Evolutionary conservation across 2,888 invertebrate species (phyloP), one percentile per base, ranked within the genome.

Genomic region (Lochmaea capreae): DNA sequence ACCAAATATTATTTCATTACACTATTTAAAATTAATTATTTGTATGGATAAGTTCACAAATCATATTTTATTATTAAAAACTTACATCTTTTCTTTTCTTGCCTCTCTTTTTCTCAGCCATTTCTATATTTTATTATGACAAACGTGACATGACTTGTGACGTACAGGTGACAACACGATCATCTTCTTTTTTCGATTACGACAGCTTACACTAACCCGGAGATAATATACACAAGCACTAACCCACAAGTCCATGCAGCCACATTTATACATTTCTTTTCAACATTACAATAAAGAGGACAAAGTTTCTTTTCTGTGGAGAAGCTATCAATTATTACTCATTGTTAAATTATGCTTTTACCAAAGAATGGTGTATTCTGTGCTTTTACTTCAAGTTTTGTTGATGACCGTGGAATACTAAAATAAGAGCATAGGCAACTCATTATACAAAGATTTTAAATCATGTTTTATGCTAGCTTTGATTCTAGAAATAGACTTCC

Each of bases 51-150:
- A 16, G 2, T n/a, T 9, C 18, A 61, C 33, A 26, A 39, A 61
- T 33, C n/a, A 16, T 12, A 63, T 63, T 11, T 12, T 63, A 18
- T 54, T 54, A 18, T 43, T 63, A 18, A 74, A 72, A 74, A 84
- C 87, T 89, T 88, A 91, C 92, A 86, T 91, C 91, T 88, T 90
- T 91, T 81, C 90, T 90, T 83, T 90, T 91, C 87, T 89, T 90
- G 81, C 89, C 89, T 88, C 90, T 91, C 85, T 89, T 89, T 86
- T 91, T 91, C 82, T 91, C 91, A 85, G 90, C 90, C 91, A 91
- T 91, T 73, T 73, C 72, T 43, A 63, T 70, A 18, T 58, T 70
- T 65, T 65, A 71, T 71, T 71, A 58, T 71, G 71, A 71, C 71
- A 39, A 62, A 18, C 54, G 69, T 46, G 65, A 65, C 14, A 22